Base-by-base conservation (phyloP, 2,888 invertebrate genomes). In the Synergus japonicus region DNA sequence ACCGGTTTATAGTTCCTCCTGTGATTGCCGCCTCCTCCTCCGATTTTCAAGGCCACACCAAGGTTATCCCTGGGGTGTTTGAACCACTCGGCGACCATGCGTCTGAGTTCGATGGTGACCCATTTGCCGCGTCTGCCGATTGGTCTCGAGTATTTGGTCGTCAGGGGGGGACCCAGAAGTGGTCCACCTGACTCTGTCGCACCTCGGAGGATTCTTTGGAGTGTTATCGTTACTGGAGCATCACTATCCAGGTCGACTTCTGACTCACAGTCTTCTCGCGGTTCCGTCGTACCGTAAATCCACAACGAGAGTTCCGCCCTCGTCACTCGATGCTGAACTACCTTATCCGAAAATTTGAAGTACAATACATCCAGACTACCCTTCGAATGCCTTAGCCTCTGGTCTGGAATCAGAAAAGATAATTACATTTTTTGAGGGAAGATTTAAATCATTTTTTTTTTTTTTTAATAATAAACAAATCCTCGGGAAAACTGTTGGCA, bases 71-170 rank as follows among this genome's bases (percentile, higher is more conserved):
- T 93, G 4, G 96, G 95, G 90, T 95, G 94, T 84, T 95, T 95
- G 91, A 96, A 95, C 95, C 97, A 97, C 86, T 96, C 95, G 73
- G 94, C 94, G 54, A 97, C 95, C 93, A 97, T 94, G 67, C 94
- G 94, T 66, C 95, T 95, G 9, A 97, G 93, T 87, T 97, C 96
- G 76, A 97, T 93, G 86, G 95, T 95, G 83, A 97, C 92, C 97
- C 97, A 97, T 76, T 94, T 94, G 5, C 96, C 96, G 2, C 92
- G 88, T 78, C 93, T 93, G 77, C 94, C 89, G 7, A 81, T 79
- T 3, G 92, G 92, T 65, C 91, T 83, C 1, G 89, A 88, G 66
- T 92, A 91, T 67, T 91, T 91, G 65, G 91, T 91, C 64, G 90
- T 90, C n/a, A 91, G 79, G 0, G 90, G 83, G 3, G 91, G 91